phyloP scores from a whole-genome alignment of 2,113 vertebrate genomes.

The Lampris megalopsis region DNA sequence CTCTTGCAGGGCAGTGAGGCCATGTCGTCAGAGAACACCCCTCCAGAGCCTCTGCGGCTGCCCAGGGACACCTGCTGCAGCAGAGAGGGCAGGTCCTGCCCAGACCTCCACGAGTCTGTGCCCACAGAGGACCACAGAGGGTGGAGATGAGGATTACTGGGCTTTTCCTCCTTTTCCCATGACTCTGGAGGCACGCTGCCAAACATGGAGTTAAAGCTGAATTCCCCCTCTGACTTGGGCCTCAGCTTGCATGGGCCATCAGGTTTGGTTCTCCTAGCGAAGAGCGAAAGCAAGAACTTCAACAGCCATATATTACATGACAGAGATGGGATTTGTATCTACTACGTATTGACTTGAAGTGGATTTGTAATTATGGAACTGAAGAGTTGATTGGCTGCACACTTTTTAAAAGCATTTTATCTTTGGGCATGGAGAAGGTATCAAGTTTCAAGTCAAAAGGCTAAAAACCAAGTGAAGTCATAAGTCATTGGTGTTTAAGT shows the following conservation, averaged over 20 bases:
- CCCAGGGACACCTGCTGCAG: constrained; percentile 75
- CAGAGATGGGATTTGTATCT: too few species aligned
- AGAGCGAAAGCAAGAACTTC: background rate
- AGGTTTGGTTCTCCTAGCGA: constrained; percentile 55
- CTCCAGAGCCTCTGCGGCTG: constrained; percentile 41
- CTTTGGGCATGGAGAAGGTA: too few species aligned
- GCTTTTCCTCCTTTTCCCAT: constrained; percentile 1
- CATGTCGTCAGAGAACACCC: constrained; percentile 56
- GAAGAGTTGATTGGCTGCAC: too few species aligned
- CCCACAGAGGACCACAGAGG: background rate
- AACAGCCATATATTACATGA: too few species aligned
- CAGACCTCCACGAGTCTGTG: constrained; percentile 44
- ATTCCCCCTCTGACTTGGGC: constrained; percentile 73
- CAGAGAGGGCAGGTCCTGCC: constrained; percentile 72
- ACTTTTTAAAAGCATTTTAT: too few species aligned
- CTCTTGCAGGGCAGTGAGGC: constrained; percentile 53
- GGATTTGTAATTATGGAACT: too few species aligned
- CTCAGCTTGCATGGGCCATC: constrained; percentile 45
- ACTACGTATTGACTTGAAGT: too few species aligned
- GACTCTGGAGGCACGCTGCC: background rate
- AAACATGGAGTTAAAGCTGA: constrained; percentile 58
- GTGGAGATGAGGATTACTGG: background rate
- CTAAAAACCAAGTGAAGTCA: too few species aligned
- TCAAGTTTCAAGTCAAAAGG: too few species aligned
- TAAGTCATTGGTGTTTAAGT: too few species aligned